Evolutionary conservation across 2,797 vertebrate genomes (phyloP).

Genomic region (Thaleichthys pacificus): DNA sequence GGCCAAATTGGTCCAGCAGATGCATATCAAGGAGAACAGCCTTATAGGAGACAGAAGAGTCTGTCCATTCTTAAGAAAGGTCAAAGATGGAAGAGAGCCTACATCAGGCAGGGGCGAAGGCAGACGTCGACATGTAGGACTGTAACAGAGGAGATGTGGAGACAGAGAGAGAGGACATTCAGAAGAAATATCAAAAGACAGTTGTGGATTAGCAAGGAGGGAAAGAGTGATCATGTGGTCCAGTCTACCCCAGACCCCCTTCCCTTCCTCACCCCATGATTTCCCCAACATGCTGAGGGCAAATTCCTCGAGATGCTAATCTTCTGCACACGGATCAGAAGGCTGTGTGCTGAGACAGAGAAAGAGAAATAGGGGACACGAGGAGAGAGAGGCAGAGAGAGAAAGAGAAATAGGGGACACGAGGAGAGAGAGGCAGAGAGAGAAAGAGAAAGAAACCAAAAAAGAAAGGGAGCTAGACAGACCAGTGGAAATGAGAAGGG

Average conservation of each 20-base stretch:
- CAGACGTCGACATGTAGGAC: too few species aligned
- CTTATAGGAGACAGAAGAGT: not conserved
- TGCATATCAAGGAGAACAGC: not conserved
- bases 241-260: conserved; percentile 9
- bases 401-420: too few species aligned
- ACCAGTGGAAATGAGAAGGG: not conserved
- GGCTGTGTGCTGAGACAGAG: not conserved
- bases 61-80: not conserved
- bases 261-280: not conserved
- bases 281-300: conserved; percentile 1
- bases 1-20: too few species aligned
- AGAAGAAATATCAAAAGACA: not conserved
- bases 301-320: conserved; percentile 6
- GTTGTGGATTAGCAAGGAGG: conserved; percentile 7
- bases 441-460: not conserved
- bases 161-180: not conserved
- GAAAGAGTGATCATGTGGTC: conserved; percentile 51
- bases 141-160: too few species aligned
- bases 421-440: too few species aligned
- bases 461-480: not conserved
- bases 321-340: conserved; percentile 9
- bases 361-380: not conserved
- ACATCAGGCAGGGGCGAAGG: too few species aligned
- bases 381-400: not conserved
- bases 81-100: too few species aligned